Evolutionary conservation across 2,888 invertebrate species (phyloP), one percentile per base, ranked within the genome.

Genomic region (Ametastegia equiseti): DNA sequence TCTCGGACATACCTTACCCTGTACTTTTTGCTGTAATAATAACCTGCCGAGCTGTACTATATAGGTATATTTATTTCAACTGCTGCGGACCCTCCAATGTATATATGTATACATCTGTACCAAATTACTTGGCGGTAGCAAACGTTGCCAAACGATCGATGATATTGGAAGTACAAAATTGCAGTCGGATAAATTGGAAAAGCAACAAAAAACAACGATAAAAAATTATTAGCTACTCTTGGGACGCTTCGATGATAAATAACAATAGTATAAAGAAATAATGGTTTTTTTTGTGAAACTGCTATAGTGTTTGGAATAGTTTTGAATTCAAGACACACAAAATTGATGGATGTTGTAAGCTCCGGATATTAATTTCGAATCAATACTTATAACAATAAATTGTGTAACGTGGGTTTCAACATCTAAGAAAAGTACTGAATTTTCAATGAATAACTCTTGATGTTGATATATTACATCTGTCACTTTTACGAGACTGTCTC

Each of bases 151-250:
- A 23, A 45, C 45, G 23, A 57, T 57, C 57, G 57, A 57, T 57
- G 57, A 57, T 57, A 57, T 57, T 57, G 57, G 57, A 57, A 57
- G n/a, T 57, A 23, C 7, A 57, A 57, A 57, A 57, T 57, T 57
- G 57, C 57, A 27, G 11, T n/a, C 47, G 11, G 60, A 27, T 13
- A 30, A 60, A 60, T 60, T 57, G 30, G 15, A 47, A n/a, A 47
- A n/a, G n/a, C n/a, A n/a, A n/a, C n/a, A n/a, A n/a, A n/a, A n/a
- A n/a, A n/a, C n/a, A n/a, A n/a, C n/a, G 47, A 6, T n/a, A 47
- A 15, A 47, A 47, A 3, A 2, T n/a, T 60, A 19, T 15, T 6
- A 23, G 5, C 27, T 30, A 60, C 9, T 6, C 11, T 60, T 19
- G 9, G 13, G 23, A 30, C 27, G 23, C 60, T 60, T 23, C 27